Evolutionary conservation across 2,888 invertebrate species (phyloP), one percentile per base, ranked within the genome.

Genomic region (Ectemnius cavifrons): DNA sequence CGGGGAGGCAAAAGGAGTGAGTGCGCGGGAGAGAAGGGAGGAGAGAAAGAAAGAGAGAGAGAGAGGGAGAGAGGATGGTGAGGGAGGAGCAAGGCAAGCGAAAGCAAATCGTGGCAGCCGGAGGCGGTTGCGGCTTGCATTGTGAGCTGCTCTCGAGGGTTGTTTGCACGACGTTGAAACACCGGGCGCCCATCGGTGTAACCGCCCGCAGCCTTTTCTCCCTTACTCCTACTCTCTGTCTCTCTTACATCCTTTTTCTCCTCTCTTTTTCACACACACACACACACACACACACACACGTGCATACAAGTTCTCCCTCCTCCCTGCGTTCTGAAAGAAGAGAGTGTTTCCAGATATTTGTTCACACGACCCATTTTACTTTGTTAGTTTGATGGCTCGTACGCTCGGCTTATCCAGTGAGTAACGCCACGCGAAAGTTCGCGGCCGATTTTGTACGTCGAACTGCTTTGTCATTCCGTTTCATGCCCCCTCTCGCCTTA

Each of bases 291-390:
- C 3, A 23, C 3, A 23, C 3, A 23, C 0, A 3, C 23, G 23
- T 3, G 23, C 3, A 23, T 23, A 23, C 3, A 23, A 23, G 23
- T 23, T 16, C 18, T 4, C 45, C 6, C 8, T 14, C 49, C 23
- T 4, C 5, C 6, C 20, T 18, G 28, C 46, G 18, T 66, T 70
- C 73, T 58, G 37, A 66, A 59, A 77, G 71, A 62, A 75, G 67
- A 58, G 69, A 78, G 63, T 73, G 73, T 70, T 81, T 78, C 71
- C 71, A 76, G 71, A 64, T 76, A 76, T 76, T 76, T 76, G 81
- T 71, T 71, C 66, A 8, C 47, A 60, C 70, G 65, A 81, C 67
- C 61, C 69, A 63, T 81, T 81, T 76, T 66, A 62, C 62, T 60
- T 49, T 37, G 37, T 37, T 37, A 60, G 68, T 72, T 76, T 57